Conservation (phyloP, 2,888 invertebrate genomes). For the Frankliniella fusca region DNA sequence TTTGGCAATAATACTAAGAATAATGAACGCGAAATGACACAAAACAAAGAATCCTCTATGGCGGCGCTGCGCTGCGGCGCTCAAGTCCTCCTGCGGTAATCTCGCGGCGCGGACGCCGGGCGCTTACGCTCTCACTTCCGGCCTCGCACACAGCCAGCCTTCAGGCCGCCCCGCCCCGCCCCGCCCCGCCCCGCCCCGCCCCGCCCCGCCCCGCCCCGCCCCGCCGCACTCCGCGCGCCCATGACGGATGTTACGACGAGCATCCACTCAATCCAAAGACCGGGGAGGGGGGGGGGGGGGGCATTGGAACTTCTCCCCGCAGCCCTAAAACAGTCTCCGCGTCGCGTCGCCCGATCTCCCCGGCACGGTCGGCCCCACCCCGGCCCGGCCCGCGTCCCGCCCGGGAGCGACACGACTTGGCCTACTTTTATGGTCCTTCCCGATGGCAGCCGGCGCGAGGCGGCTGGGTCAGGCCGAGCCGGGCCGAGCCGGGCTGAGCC, state of each 20-base stretch:
- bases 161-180: background rate
- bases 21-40: background rate
- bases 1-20: background rate
- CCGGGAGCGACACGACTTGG: background rate
- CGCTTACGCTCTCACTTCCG: background rate
- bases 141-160: background rate
- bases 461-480: background rate
- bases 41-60: background rate
- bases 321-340: background rate
- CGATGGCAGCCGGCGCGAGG: background rate
- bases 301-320: background rate
- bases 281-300: background rate
- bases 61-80: background rate
- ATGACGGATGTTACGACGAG: conserved; percentile 6
- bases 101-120: background rate
- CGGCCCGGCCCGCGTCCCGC: background rate
- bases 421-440: conserved; percentile 17
- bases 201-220: background rate
- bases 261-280: background rate
- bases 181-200: background rate
- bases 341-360: background rate
- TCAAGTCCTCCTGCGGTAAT: too few species aligned
- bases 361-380: background rate
- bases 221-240: background rate
- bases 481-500: background rate